These are phyloP conservation scores for Oxytorus armatus DNA, from an alignment of 2,888 invertebrate species.

Conservation along the genomic window DNA sequence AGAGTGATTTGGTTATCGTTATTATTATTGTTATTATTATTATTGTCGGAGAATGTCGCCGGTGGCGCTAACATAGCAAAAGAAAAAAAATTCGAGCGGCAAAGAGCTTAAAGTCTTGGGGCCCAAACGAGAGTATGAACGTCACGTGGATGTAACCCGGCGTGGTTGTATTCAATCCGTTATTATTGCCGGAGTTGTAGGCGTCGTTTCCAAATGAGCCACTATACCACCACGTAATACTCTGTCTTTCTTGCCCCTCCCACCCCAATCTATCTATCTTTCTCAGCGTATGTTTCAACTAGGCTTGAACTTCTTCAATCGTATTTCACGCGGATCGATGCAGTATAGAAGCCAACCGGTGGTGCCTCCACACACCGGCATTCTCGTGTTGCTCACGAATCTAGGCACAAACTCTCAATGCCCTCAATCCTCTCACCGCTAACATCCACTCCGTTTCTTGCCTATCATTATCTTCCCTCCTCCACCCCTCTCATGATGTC, in stretches of 20 bases:
- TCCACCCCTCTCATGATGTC: background rate
- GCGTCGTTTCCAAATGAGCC: constrained; percentile 54
- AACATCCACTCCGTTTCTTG: background rate
- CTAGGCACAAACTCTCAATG: background rate
- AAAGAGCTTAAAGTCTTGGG: constrained; percentile 33
- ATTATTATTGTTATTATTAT: constrained; percentile 20
- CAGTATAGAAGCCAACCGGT: constrained; percentile 61
- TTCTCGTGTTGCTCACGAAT: constrained; percentile 14
- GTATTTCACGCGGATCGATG: constrained; percentile 71
- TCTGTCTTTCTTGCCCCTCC: constrained; percentile 5
- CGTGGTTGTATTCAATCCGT: constrained; percentile 65
- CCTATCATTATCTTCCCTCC: no score
- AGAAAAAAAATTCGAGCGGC: constrained; percentile 21
- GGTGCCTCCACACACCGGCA: constrained; percentile 23
- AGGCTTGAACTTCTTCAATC: constrained; percentile 67
- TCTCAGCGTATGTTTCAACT: constrained; percentile 26
- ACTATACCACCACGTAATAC: constrained; percentile 9
- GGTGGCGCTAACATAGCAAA: constrained; percentile 30
- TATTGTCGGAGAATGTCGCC: constrained; percentile 35
- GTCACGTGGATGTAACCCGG: constrained; percentile 72
- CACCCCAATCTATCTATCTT: constrained; percentile 2
- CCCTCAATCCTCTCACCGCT: background rate
- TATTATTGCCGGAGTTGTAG: constrained; percentile 45
- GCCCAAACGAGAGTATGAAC: constrained; percentile 51
- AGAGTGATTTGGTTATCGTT: constrained; percentile 14